Percentiles rank a stretch among this genome's conserved stretches.
Evolutionary conservation across 2,888 invertebrate species (phyloP).

Genomic region (Hyposoter didymator): DNA sequence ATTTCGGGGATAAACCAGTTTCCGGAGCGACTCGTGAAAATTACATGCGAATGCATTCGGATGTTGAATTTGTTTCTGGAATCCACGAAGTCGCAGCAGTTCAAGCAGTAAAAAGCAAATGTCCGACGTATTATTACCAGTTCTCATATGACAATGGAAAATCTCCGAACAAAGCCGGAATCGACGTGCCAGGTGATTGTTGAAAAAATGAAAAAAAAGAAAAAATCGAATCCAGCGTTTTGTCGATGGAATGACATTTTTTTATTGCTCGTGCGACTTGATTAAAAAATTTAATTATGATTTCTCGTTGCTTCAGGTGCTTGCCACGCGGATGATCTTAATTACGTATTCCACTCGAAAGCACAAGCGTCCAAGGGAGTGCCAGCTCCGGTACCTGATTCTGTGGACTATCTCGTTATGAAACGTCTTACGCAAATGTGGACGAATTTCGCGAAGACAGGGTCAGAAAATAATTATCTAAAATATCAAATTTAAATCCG

Average conservation of each 20-base stretch:
- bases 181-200: slow-evolving; percentile 72
- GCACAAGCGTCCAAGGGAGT: slow-evolving; percentile 59
- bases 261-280: background rate
- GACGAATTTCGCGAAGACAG: slow-evolving; percentile 81
- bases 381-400: slow-evolving; percentile 42
- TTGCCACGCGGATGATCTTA: slow-evolving; percentile 76
- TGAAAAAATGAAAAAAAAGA: background rate
- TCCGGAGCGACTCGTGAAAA: slow-evolving; percentile 53
- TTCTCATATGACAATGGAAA: slow-evolving; percentile 74
- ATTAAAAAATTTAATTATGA: background rate
- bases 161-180: slow-evolving; percentile 69
- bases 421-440: slow-evolving; percentile 78
- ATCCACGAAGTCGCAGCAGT: slow-evolving; percentile 71
- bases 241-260: background rate
- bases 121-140: slow-evolving; percentile 76
- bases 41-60: slow-evolving; percentile 71
- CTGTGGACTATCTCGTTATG: slow-evolving; percentile 70
- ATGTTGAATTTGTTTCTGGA: slow-evolving; percentile 73
- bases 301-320: slow-evolving; percentile 28
- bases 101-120: slow-evolving; percentile 65
- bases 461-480: slow-evolving; percentile 71
- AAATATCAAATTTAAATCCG: background rate
- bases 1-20: slow-evolving; percentile 73
- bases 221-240: background rate
- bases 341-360: slow-evolving; percentile 74